Evolutionary conservation across 2,113 vertebrate genomes (phyloP), one percentile per base, ranked within the genome.

Genomic region (Lates calcarifer): DNA sequence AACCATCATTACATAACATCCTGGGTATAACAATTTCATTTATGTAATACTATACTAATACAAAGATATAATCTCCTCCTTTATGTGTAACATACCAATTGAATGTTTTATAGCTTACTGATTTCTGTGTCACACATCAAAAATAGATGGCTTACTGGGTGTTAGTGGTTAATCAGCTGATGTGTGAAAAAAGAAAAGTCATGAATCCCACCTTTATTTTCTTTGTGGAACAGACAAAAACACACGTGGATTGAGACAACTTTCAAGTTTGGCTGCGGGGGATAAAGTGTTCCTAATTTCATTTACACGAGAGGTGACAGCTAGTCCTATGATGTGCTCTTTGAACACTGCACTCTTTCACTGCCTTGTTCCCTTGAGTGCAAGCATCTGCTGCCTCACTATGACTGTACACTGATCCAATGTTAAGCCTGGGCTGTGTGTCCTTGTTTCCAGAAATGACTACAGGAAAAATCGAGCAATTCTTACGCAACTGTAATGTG

Each of bases 241-340:
- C 24, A 47, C 14, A 62, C 20, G 10, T 3, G 45, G 17, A 7
- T 51, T n/a, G 9, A 51, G 49, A 0, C 3, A 9, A 55, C 49
- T 29, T 37, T 6, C 18, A 1, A 28, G 4, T 66, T 62, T 26
- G n/a, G 66, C 79, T 79, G 2, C 17, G 24, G 35, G 47, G 47
- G 7, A 5, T 31, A 22, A 11, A 60, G 17, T 49, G 45, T 85
- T 65, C 11, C 26, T 78, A 78, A 90, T 87, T 55, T 39, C 5
- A 67, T 67, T 74, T 80, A 22, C 64, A 56, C 12, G 2, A 41
- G 61, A 63, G 18, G 33, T 79, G 49, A 64, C n/a, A 29, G 6
- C 53, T 6, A 10, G 73, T 89, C 83, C 58, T 83, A 69, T 89
- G 87, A 90, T 51, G 29, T 45, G 41, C 31, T 49, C 29, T n/a